Conservation (phyloP, 2,113 vertebrate species). For the Zeus faber region DNA sequence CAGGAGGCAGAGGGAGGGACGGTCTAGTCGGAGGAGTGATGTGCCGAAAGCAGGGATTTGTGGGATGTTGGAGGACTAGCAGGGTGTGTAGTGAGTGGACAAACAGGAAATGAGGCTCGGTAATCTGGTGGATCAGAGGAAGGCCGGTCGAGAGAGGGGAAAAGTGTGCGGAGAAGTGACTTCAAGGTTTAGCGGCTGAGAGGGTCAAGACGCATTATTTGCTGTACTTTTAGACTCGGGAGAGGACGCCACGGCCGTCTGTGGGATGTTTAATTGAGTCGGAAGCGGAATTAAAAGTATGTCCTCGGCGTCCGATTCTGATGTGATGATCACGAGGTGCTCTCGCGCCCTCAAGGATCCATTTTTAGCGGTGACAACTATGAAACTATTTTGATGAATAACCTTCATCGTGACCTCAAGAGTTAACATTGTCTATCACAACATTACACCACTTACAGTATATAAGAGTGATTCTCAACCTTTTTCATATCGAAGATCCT, state of each 20-base stretch:
- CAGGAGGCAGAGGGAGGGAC: slow-evolving; percentile 75
- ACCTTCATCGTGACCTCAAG: too few species aligned
- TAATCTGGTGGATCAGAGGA: slow-evolving; percentile 30
- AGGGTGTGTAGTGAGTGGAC: slow-evolving; percentile 50
- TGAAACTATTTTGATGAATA: too few species aligned
- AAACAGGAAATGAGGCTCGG: slow-evolving; percentile 32
- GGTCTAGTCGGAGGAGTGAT: slow-evolving; percentile 58
- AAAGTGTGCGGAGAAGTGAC: neutral
- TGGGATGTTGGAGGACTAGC: slow-evolving; percentile 66
- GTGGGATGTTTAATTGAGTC: neutral
- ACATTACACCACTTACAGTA: too few species aligned
- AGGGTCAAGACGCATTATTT: neutral
- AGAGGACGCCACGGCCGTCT: neutral
- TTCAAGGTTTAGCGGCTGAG: neutral
- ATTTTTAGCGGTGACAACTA: too few species aligned
- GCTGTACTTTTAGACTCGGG: neutral
- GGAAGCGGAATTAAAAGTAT: too few species aligned
- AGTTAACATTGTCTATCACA: too few species aligned
- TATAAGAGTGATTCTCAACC: too few species aligned
- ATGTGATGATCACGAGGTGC: too few species aligned
- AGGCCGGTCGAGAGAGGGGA: neutral
- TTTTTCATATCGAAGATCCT: too few species aligned
- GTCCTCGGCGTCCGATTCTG: too few species aligned
- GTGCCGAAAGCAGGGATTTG: slow-evolving; percentile 73
- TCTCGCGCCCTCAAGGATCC: too few species aligned